These are phyloP conservation scores for Ceratotherium simum DNA, from an alignment of 2,113 vertebrate species.

Conservation along the genomic window DNA sequence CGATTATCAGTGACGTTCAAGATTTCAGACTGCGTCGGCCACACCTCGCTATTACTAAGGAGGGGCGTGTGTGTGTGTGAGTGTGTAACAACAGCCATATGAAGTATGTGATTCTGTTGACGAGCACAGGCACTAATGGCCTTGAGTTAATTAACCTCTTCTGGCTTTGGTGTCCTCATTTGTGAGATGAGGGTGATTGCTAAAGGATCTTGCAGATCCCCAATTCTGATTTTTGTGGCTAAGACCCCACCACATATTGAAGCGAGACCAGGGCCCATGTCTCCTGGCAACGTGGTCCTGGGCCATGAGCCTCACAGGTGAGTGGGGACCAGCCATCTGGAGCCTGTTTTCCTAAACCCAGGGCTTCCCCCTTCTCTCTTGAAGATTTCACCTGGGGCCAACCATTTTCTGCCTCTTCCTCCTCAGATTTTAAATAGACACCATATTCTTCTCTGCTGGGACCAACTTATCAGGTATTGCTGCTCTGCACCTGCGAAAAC, in stretches of 20 bases:
- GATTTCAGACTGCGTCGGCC: not conserved
- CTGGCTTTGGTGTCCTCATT: not conserved
- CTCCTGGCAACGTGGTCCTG: not conserved
- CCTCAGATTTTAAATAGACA: not conserved
- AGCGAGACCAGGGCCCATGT: not conserved
- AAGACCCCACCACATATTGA: not conserved
- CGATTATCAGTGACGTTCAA: not conserved
- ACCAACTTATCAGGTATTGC: not conserved
- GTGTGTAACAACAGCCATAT: rapidly evolving
- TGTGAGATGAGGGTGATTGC: not conserved
- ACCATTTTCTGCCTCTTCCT: not conserved
- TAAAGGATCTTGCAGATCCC: not conserved
- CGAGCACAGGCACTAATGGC: not conserved
- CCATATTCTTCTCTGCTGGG: slow-evolving; percentile 19
- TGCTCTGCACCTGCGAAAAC: slow-evolving; percentile 47
- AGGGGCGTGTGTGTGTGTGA: not conserved
- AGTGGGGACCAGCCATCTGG: not conserved
- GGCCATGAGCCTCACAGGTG: not conserved
- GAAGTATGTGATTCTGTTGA: not conserved
- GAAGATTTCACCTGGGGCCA: not conserved
- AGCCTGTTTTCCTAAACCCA: not conserved
- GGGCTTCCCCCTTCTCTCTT: not conserved
- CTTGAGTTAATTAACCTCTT: not conserved
- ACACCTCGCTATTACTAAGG: not conserved
- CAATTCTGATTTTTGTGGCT: not conserved